Conservation (phyloP, 2,113 vertebrate species). For the Ovibos moschatus region DNA sequence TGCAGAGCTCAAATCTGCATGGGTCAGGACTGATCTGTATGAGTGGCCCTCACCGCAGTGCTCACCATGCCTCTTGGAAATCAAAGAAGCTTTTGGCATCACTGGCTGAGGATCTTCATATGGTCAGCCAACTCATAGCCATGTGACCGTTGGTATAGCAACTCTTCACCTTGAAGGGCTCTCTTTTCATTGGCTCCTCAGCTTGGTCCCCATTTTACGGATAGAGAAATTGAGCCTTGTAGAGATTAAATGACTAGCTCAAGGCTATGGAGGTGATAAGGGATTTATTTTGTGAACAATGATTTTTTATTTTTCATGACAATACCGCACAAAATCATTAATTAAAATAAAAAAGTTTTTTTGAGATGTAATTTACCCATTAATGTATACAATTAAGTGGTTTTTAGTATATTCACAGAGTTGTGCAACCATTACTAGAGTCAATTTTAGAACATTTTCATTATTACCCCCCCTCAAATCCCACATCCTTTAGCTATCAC, state of each 20-base stretch:
- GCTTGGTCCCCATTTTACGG: background rate
- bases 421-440: background rate
- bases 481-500: background rate
- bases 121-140: background rate
- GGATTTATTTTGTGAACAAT: background rate
- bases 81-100: background rate
- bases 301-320: background rate
- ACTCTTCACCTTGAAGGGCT: background rate
- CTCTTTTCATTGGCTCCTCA: background rate
- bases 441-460: background rate
- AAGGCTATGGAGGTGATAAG: background rate
- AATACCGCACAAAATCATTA: background rate
- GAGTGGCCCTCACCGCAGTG: background rate
- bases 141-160: background rate
- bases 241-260: constrained; percentile 19
- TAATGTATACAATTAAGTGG: background rate
- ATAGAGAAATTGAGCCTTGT: background rate
- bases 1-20: background rate
- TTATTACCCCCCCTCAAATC: background rate
- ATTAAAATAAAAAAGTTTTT: background rate
- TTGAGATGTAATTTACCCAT: background rate
- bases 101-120: background rate
- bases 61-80: background rate
- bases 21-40: background rate
- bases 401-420: background rate